Percentiles rank a stretch among this genome's conserved stretches.
phyloP scores from a whole-genome alignment of 2,113 vertebrate species.

The Pachycephala philippinensis region DNA sequence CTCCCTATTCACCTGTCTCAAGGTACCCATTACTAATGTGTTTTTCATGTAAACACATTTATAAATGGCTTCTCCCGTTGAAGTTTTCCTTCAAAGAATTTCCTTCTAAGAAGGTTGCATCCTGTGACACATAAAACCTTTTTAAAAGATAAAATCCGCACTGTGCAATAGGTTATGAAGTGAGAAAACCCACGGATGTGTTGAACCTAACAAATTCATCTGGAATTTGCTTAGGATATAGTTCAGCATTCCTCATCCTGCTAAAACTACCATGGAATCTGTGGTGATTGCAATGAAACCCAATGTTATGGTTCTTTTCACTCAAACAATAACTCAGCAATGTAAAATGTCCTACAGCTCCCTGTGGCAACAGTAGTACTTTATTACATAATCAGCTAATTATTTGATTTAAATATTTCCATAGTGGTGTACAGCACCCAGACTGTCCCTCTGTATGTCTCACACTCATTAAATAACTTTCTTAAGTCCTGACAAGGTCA shows the following conservation, averaged over 20 bases:
- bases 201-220: not conserved
- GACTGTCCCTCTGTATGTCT: not conserved
- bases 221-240: not conserved
- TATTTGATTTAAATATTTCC: not conserved
- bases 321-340: not conserved
- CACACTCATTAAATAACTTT: not conserved
- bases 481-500: not conserved
- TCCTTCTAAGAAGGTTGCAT: not conserved
- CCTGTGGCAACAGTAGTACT: not conserved
- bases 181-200: not conserved
- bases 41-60: not conserved
- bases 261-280: not conserved
- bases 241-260: not conserved
- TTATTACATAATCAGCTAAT: not conserved
- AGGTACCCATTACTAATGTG: accelerated
- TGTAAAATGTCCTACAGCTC: not conserved
- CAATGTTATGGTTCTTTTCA: not conserved
- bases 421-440: not conserved
- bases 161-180: not conserved
- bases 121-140: not conserved
- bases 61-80: not conserved
- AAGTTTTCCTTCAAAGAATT: not conserved
- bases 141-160: not conserved
- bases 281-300: not conserved
- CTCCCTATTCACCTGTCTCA: not conserved